Evolutionary conservation across 2,888 invertebrate genomes (phyloP).

Genomic region (Argyresthia albistria): DNA sequence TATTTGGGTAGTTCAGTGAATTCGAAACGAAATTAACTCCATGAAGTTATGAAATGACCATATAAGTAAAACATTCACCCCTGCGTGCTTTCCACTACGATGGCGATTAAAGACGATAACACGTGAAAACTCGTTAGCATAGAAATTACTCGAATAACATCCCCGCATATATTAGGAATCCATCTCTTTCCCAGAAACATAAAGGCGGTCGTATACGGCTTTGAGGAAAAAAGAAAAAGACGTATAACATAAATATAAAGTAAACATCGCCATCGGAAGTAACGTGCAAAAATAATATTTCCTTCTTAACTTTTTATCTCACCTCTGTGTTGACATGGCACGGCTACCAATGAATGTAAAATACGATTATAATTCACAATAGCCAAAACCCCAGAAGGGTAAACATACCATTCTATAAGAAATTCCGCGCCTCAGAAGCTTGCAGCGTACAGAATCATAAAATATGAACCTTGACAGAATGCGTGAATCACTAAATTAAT

Average conservation of each 20-base stretch:
- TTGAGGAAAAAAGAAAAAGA: not conserved
- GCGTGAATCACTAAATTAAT: slow-evolving; percentile 66
- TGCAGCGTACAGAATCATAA: slow-evolving; percentile 56
- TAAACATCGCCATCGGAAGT: slow-evolving; percentile 46
- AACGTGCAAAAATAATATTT: slow-evolving; percentile 36
- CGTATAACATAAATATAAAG: slow-evolving; percentile 17
- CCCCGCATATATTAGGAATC: no score
- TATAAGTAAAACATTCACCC: slow-evolving; percentile 29
- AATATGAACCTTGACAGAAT: slow-evolving; percentile 59
- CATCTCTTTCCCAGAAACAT: no score
- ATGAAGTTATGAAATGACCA: no score
- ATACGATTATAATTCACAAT: slow-evolving; percentile 39
- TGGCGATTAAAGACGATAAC: slow-evolving; percentile 27
- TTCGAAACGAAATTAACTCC: no score
- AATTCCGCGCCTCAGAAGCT: slow-evolving; percentile 37
- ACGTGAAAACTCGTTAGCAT: slow-evolving; percentile 35
- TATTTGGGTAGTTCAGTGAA: no score
- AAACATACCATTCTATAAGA: slow-evolving; percentile 51
- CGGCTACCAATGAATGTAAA: slow-evolving; percentile 42
- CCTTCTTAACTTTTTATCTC: slow-evolving; percentile 53
- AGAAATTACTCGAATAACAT: slow-evolving; percentile 22
- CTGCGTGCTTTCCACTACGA: slow-evolving; percentile 26
- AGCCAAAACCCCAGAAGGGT: slow-evolving; percentile 50
- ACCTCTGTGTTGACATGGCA: slow-evolving; percentile 52
- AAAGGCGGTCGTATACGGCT: no score